Base-by-base conservation (phyloP, 2,797 vertebrate species). In the Trematomus bernacchii region DNA sequence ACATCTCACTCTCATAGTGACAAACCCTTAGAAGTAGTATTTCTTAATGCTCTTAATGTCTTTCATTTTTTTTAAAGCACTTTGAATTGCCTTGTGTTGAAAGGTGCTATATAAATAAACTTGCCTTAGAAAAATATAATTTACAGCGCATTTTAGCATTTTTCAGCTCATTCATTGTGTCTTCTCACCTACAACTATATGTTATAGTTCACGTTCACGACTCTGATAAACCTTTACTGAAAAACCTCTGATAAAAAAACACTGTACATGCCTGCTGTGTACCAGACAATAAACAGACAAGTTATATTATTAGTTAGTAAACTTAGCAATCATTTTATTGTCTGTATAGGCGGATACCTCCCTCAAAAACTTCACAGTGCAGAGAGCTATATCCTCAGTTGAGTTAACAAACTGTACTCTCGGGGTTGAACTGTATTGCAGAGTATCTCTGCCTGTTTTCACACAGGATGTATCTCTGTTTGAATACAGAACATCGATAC, bases 401-500 rank as follows among this genome's bases (percentile, higher is more conserved):
- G 9, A 61, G 6, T 1, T 11, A 42, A 67, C 23, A 10, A 33
- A 65, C 53, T 46, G 40, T 23, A 33, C 40, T 62, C 50, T 46
- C 3, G 8, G 15, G 7, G 21, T 53, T 50, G 30, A 23, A 48
- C 6, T 74, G n/a, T 0, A 42, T 37, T 57, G 7, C 55, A 13
- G 13, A 53, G 27, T 50, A 58, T 71, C 6, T 73, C 21, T 52
- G 65, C 10, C 50, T 42, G 42, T 61, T 59, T 73, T 43, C 44
- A 58, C 6, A 1, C 53, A 63, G n/a, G 18, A 77, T 57, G 44
- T 47, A 30, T 68, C 13, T 55, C 16, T 3, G 63, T 76, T 71
- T 61, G 40, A 77, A 75, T 55, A 46, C 54, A 58, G 23, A 40
- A 57, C 3, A 12, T 80, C 76, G 18, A 75, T 75, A 80, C 16